Base-by-base conservation (phyloP, 2,797 vertebrate species). In the Alfaro cultratus region DNA sequence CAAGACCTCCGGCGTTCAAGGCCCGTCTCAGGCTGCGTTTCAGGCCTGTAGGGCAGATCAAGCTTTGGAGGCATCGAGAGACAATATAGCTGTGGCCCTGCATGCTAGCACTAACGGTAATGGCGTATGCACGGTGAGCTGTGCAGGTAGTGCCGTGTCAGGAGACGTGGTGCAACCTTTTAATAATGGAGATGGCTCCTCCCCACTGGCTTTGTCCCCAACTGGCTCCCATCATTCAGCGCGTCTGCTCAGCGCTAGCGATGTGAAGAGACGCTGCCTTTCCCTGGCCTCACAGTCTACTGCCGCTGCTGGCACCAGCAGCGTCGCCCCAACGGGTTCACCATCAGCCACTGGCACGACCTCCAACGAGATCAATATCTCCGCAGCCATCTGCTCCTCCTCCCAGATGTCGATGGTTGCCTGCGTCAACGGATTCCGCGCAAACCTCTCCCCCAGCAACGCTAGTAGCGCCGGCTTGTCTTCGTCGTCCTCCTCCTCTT, bases 161-260 rank as follows among this genome's bases (percentile, higher is more conserved):
- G 92, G 91, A 76, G 95, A 97, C 87, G 95, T 97, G 81, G 95
- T 96, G 75, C 98, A 97, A 94, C 93, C 97, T 90, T 97, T 99
- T 96, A 97, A 97, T 96, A 97, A 97, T 88, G 97, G 97, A 95
- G 95, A 96, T 88, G 95, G 94, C 96, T 97, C 97, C 96, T 96
- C 97, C 96, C 96, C 95, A 47, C 85, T 96, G 90, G 94, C 96
- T 92, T 95, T 96, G 96, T 97, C 96, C 89, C 96, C 91, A 80
- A 94, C 94, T 88, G 95, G 95, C 83, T 96, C 96, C 89, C 97
- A 93, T 93, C 96, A 97, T 78, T 97, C 97, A 36, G 93, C 95
- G 88, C 96, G 95, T 87, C 93, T 95, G 71, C 96, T 97, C 34
- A 88, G 86, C 70, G 93, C 96, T 76, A 94, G 94, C 87, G 92